Conservation (phyloP, 2,888 invertebrate genomes). For the Tipula unca region DNA sequence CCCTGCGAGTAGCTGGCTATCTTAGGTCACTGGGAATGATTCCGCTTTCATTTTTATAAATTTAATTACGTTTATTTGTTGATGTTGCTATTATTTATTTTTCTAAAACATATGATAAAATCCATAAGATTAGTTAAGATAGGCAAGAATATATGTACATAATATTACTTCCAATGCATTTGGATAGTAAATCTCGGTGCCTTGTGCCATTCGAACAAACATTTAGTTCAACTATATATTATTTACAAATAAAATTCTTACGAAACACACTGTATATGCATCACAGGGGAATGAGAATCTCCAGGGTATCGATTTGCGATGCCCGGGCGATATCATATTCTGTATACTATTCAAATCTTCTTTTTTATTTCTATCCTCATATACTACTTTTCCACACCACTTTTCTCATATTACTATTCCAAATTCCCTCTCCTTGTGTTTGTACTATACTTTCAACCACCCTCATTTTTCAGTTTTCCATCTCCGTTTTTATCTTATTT, state of each 20-base stretch:
- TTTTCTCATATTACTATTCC: neutral
- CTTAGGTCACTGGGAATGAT: too few relatives aligned
- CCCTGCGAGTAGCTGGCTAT: too few relatives aligned
- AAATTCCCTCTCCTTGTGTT: neutral
- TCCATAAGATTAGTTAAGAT: too few relatives aligned
- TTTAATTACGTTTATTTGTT: too few relatives aligned
- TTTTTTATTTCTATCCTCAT: neutral
- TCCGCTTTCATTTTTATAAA: too few relatives aligned
- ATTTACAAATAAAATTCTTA: neutral
- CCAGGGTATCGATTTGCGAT: neutral
- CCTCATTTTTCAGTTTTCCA: constrained; percentile 8
- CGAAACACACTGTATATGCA: neutral
- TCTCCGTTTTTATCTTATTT: constrained; percentile 14
- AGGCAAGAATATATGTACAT: too few relatives aligned
- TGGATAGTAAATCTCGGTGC: too few relatives aligned
- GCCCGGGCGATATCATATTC: constrained; percentile 14
- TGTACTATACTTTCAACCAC: neutral
- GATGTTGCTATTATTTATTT: too few relatives aligned
- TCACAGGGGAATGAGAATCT: neutral
- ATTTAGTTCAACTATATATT: too few relatives aligned
- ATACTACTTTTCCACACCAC: neutral
- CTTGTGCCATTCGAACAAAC: too few relatives aligned
- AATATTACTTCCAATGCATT: too few relatives aligned
- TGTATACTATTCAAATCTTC: constrained; percentile 14
- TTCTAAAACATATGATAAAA: too few relatives aligned